These are phyloP conservation scores for Nycticorax nycticorax DNA, from an alignment of 2,113 vertebrate species.

Conservation along the genomic window DNA sequence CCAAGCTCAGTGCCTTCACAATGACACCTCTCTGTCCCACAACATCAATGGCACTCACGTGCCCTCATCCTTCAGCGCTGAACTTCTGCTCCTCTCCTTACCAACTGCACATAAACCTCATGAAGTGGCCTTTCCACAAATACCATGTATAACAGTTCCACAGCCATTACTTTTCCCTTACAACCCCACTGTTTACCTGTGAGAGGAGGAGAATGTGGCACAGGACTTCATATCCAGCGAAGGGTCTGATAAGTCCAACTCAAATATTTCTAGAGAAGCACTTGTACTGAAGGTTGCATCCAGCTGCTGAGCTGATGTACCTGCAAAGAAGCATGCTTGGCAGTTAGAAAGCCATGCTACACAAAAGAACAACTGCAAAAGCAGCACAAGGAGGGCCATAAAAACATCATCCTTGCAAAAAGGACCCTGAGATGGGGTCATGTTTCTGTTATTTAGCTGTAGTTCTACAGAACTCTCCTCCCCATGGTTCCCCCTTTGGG, in stretches of 20 bases:
- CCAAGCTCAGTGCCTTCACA: not conserved
- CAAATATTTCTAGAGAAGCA: conserved; percentile 93
- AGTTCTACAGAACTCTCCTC: not conserved
- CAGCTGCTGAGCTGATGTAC: conserved; percentile 95
- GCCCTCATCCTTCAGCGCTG: rapidly evolving
- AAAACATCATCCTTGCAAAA: not conserved
- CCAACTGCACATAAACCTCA: not conserved
- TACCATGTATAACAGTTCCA: rapidly evolving
- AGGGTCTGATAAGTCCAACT: conserved; percentile 89
- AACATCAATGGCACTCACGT: rapidly evolving
- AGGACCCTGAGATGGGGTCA: not conserved
- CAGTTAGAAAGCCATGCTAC: not conserved
- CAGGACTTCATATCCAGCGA: conserved; percentile 92
- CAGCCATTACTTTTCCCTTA: not conserved
- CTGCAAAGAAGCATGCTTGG: conserved; percentile 56
- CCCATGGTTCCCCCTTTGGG: not conserved
- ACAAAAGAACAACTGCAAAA: not conserved
- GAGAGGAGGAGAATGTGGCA: conserved; percentile 85
- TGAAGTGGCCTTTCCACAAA: rapidly evolving
- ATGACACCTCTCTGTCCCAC: not conserved
- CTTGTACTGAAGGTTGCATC: conserved; percentile 96
- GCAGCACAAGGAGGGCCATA: not conserved
- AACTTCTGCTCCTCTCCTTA: not conserved
- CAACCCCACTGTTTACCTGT: conserved; percentile 77
- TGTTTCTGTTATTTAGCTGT: not conserved